Evolutionary conservation across 2,113 vertebrate genomes (phyloP).

Genomic region (Vimba vimba): DNA sequence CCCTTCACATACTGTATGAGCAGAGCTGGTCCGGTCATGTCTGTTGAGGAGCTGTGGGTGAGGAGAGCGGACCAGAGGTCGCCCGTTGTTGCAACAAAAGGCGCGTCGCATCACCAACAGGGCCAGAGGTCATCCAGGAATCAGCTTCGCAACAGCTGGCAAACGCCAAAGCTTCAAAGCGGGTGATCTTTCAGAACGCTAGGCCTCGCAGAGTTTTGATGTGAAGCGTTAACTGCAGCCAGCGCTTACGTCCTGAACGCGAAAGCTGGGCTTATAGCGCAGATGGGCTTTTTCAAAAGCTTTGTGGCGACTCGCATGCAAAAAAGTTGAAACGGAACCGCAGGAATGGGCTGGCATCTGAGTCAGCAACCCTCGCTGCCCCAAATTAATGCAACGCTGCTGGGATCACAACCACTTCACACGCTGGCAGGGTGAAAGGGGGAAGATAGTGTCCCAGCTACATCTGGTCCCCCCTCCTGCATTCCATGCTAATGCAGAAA

Average conservation of each 20-base stretch:
- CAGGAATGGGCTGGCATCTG: conserved; percentile 76
- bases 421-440: conserved; percentile 55
- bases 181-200: conserved; percentile 50
- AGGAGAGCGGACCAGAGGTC: conserved; percentile 63
- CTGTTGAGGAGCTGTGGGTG: conserved; percentile 40
- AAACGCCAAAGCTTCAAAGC: conserved; percentile 57
- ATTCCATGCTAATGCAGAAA: conserved; percentile 74
- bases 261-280: neutral
- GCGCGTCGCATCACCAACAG: conserved; percentile 43
- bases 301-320: conserved; percentile 60
- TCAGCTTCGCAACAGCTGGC: conserved; percentile 70
- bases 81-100: conserved; percentile 62
- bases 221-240: conserved; percentile 50
- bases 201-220: conserved; percentile 59
- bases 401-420: conserved; percentile 78
- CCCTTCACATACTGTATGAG: neutral
- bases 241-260: conserved; percentile 11
- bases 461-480: conserved; percentile 74
- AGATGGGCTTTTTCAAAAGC: conserved; percentile 45
- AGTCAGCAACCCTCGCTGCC: conserved; percentile 71
- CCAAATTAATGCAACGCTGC: conserved; percentile 62
- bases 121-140: conserved; percentile 68
- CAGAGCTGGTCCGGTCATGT: conserved; percentile 57
- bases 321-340: conserved; percentile 74
- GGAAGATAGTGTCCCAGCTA: conserved; percentile 66